Evolutionary conservation across 2,888 invertebrate genomes (phyloP), one percentile per base, ranked within the genome.

Genomic region (Rhopalosiphum nymphaeae): DNA sequence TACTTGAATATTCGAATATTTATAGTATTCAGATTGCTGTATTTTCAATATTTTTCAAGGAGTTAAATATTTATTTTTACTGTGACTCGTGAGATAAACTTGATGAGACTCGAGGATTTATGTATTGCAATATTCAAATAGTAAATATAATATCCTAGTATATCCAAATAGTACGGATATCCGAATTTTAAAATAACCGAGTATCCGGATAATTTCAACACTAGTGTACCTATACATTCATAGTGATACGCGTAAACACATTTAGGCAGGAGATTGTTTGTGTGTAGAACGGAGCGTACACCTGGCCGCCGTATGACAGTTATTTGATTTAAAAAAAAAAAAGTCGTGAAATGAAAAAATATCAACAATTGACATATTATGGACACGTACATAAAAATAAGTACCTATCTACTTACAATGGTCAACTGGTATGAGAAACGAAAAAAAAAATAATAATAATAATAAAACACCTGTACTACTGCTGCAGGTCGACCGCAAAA

Each of bases 401-500:
- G 44, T 86, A 46, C 86, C 11, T 46, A 46, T 46, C 11, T 86
- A 29, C 13, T 67, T n/a, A 86, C 44, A 46, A 86, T 49, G 46
- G 46, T 78, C 86, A 46, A 86, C 46, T 29, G 26, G 88, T 49
- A 57, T 21, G 44, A 61, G 44, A 61, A 61, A 57, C 36, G 87
- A 29, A 29, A 53, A 36, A 78, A 44, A 36, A 36, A 36, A 49
- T 11, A 46, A 46, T 13, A 36, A 42, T 36, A 36, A 53, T 53
- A 26, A 67, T 67, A 61, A 29, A 85, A 42, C 87, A 92, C 91
- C 91, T 92, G 92, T 67, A 67, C 87, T 44, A 44, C 44, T 61
- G n/a, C 13, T 67, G n/a, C n/a, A 26, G 86, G 67, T 67, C 67
- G 25, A 92, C 92, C 92, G 92, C 87, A 87, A 92, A 92, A 87